phyloP scores from a whole-genome alignment of 2,888 invertebrate genomes.

The Papilio gigon region DNA sequence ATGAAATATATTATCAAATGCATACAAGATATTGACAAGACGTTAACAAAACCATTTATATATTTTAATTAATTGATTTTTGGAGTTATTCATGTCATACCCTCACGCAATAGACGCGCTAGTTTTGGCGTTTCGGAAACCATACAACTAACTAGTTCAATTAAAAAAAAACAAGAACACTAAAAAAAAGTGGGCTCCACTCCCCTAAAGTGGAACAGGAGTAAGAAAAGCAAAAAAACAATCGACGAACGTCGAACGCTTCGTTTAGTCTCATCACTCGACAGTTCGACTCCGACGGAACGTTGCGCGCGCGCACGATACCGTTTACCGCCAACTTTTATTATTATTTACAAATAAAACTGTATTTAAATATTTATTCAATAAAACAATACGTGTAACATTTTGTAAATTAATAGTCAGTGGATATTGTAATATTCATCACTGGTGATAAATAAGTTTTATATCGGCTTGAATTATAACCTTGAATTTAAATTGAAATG shows the following conservation, averaged over 20 bases:
- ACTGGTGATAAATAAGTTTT: neutral
- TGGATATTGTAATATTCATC: neutral
- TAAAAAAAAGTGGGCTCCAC: neutral
- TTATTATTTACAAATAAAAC: conserved; percentile 9
- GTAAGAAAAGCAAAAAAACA: conserved; percentile 13
- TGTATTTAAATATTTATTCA: neutral
- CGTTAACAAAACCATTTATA: no score
- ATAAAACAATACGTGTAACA: conserved; percentile 6
- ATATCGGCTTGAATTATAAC: neutral
- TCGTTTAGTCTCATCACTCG: conserved; percentile 29
- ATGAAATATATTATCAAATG: no score
- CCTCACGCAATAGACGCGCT: no score
- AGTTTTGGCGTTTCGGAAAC: no score
- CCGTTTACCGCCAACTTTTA: neutral
- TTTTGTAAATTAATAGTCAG: neutral
- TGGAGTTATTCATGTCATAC: no score
- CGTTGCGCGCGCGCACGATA: conserved; percentile 26
- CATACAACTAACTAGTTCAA: neutral
- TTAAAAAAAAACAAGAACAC: neutral
- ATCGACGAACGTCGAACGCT: conserved; percentile 7
- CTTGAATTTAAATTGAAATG: conserved; percentile 24
- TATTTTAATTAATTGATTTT: no score
- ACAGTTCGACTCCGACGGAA: conserved; percentile 6
- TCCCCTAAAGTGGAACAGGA: neutral
- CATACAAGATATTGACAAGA: no score